A percentile compares a stretch with the other conserved stretches of the same genome.
Conservation (phyloP, 2,113 vertebrate genomes). For the Neopipo cinnamomea region DNA sequence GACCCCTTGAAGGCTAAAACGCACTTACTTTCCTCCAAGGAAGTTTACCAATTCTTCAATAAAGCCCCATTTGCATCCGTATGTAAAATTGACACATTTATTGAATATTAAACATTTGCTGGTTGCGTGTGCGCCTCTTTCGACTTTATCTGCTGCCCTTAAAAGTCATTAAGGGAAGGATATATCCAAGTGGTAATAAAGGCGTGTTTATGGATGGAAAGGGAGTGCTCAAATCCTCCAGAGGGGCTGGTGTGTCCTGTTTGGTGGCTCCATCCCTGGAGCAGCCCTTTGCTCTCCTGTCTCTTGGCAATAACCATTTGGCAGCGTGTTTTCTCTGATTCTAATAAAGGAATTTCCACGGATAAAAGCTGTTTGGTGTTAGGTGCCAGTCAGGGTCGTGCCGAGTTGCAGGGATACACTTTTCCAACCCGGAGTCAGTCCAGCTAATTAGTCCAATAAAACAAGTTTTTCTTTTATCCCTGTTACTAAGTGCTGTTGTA, state of each 20-base stretch:
- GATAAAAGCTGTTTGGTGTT: neutral
- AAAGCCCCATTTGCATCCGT: slow-evolving; percentile 77
- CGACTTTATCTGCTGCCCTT: slow-evolving; percentile 44
- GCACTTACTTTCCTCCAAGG: slow-evolving; percentile 81
- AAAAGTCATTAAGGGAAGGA: slow-evolving; percentile 49
- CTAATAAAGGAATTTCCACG: neutral
- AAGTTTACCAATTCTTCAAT: slow-evolving; percentile 83
- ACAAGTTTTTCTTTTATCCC: slow-evolving; percentile 62
- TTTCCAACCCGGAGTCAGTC: neutral
- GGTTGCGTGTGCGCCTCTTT: neutral
- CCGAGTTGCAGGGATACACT: neutral
- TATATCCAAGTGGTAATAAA: slow-evolving; percentile 12
- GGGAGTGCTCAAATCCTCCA: neutral
- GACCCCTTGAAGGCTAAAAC: slow-evolving; percentile 81
- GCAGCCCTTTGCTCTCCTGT: neutral
- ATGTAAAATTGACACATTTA: slow-evolving; percentile 83
- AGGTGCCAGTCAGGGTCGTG: neutral
- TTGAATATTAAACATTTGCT: slow-evolving; percentile 80
- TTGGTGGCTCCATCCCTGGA: neutral
- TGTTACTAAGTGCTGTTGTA: slow-evolving; percentile 60
- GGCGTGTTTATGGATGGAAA: neutral
- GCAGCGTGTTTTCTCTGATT: neutral
- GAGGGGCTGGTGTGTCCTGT: neutral
- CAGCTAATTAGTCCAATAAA: slow-evolving; percentile 69
- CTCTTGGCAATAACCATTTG: neutral